Percentiles rank a stretch among this genome's conserved stretches.
Evolutionary conservation across 2,797 vertebrate species (phyloP).

Genomic region (Gallirallus australis): DNA sequence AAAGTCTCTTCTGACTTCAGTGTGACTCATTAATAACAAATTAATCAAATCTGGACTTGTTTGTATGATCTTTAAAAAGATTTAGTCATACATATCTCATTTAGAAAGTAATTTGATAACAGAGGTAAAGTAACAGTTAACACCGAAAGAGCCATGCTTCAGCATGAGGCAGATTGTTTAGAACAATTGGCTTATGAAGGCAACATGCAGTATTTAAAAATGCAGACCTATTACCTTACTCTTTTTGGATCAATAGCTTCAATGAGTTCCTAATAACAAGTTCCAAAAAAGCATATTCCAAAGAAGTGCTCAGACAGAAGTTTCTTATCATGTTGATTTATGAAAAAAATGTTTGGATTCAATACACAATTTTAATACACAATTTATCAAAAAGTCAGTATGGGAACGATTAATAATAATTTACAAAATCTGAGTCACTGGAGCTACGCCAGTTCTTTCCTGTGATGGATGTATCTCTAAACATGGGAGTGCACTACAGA

Average conservation of each 20-base stretch:
- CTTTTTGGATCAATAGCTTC: neutral
- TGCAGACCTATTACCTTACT: neutral
- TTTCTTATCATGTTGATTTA: neutral
- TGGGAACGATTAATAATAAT: neutral
- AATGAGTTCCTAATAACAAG: neutral
- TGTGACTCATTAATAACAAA: slow-evolving; percentile 33
- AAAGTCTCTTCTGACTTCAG: slow-evolving; percentile 31
- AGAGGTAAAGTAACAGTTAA: slow-evolving; percentile 40
- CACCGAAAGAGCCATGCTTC: neutral
- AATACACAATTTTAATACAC: neutral
- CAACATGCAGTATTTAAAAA: slow-evolving; percentile 9
- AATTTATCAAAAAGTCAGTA: neutral
- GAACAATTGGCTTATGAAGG: slow-evolving; percentile 16
- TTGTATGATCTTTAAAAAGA: slow-evolving; percentile 26
- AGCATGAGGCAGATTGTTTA: neutral
- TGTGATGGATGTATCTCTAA: neutral
- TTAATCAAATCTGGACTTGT: slow-evolving; percentile 46
- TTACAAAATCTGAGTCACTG: neutral
- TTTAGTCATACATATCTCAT: slow-evolving; percentile 39
- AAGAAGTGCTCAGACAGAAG: neutral
- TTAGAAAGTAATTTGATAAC: slow-evolving; percentile 61
- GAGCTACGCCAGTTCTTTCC: neutral
- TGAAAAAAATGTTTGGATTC: neutral
- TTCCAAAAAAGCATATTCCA: neutral
- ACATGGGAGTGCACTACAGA: neutral